A percentile compares a stretch with the other conserved stretches of the same genome.
phyloP scores from a whole-genome alignment of 2,113 vertebrate species.

The Candoia aspera region DNA sequence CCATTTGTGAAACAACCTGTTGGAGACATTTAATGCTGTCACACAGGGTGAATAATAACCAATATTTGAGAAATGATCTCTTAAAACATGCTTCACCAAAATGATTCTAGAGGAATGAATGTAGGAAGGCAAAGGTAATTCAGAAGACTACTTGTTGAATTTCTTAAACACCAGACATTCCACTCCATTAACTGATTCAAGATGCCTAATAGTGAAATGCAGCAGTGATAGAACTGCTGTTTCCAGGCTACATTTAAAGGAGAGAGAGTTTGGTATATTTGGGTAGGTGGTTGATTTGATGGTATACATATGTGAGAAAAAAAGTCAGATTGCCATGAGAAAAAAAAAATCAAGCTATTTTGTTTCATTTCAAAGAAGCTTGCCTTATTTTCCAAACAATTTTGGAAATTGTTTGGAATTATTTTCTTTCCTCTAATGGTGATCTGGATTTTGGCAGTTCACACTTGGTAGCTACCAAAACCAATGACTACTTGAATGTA shows the following conservation, averaged over 20 bases:
- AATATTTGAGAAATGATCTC: neutral
- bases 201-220: neutral
- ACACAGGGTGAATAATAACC: neutral
- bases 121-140: neutral
- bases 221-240: neutral
- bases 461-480: neutral
- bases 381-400: neutral
- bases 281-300: neutral
- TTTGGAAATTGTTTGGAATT: no score
- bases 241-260: neutral
- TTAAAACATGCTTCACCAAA: neutral
- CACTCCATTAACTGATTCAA: neutral
- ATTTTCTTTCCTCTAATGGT: neutral
- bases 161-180: neutral
- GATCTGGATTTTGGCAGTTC: neutral
- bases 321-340: neutral
- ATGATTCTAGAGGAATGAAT: neutral
- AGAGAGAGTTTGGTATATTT: neutral
- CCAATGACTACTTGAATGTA: no score
- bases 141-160: neutral
- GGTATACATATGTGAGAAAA: neutral
- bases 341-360: neutral
- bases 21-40: neutral
- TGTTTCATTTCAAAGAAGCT: neutral
- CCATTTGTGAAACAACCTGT: neutral